Evolutionary conservation across 92 coral and sea anemone genomes (phyloP), one percentile per base, ranked within the genome.

Genomic region (Paragorgia papillata): DNA sequence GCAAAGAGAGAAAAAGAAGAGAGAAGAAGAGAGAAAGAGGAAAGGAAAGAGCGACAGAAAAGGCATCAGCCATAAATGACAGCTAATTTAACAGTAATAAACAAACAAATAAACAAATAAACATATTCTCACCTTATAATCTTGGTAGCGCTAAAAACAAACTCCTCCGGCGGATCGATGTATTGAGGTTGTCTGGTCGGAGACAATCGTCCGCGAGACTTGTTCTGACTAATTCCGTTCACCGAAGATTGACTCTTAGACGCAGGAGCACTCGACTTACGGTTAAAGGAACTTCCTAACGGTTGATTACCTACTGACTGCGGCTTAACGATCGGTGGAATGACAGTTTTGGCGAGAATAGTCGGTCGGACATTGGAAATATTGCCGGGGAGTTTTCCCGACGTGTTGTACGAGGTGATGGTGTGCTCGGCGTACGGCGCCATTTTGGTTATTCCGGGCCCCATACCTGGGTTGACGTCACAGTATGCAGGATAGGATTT

Each of bases 121-220:
- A n/a, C n/a, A n/a, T n/a, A n/a, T 22, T 24, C 59, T 86, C 74
- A 95, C 99, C 92, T 91, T 15, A 92, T 84, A 13, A 79, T 88
- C 65, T 82, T 86, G 85, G 62, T 95, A 5, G 99, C 86, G 43
- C 84, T 70, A 74, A 90, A 95, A 84, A 87, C 97, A 74, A 95
- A 95, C 82, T 95, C 99, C 79, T 95, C 99, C 0, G 99, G 99
- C 34, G 99, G 99, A 69, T 95, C 99, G 61, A 95, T 95, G 53
- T 86, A 95, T 86, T 95, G 99, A 0, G 99, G 95, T 43, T 87
- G 89, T 31, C 85, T 71, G 18, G 78, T 71, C 62, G 85, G 81
- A 32, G 89, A 76, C 24, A 78, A 73, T 39, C 83, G 74, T 1
- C 89, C 89, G 27, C 83, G 89, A 17, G 85, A 81, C 17, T 81